Evolutionary conservation across 2,797 vertebrate species (phyloP).

Genomic region (Cyclopterus lumpus): DNA sequence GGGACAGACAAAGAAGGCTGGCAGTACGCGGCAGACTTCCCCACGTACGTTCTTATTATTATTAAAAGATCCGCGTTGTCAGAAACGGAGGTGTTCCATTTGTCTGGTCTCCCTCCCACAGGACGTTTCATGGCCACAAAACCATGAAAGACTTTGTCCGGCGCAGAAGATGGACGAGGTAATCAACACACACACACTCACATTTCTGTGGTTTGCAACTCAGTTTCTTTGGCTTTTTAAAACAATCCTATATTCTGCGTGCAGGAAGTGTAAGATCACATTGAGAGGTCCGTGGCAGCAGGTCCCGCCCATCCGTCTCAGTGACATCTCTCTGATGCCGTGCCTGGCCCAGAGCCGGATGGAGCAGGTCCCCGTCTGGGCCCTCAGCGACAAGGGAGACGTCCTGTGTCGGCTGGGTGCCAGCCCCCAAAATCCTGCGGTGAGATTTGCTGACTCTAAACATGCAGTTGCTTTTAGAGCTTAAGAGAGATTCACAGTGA

Average conservation of each 20-base stretch:
- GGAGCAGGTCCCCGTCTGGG: slow-evolving; percentile 91
- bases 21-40: slow-evolving; percentile 98
- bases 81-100: not conserved
- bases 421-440: slow-evolving; percentile 86
- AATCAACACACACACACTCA: slow-evolving; percentile 26
- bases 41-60: slow-evolving; percentile 84
- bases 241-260: not conserved
- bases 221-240: not conserved
- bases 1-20: slow-evolving; percentile 96
- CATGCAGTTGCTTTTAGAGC: not conserved
- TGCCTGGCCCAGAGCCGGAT: slow-evolving; percentile 82
- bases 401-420: slow-evolving; percentile 94
- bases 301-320: slow-evolving; percentile 89
- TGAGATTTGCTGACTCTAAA: slow-evolving; percentile 72
- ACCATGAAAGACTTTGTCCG: slow-evolving; percentile 98
- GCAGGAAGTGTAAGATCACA: slow-evolving; percentile 93
- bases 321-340: slow-evolving; percentile 93
- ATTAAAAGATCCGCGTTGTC: not conserved
- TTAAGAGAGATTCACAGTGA: not conserved
- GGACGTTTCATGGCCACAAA: slow-evolving; percentile 95
- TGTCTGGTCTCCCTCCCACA: slow-evolving; percentile 60
- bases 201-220: not conserved
- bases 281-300: slow-evolving; percentile 93
- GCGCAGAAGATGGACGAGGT: slow-evolving; percentile 95
- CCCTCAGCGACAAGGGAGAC: slow-evolving; percentile 94